Conservation (phyloP, 2,888 invertebrate species). For the Actias luna region DNA sequence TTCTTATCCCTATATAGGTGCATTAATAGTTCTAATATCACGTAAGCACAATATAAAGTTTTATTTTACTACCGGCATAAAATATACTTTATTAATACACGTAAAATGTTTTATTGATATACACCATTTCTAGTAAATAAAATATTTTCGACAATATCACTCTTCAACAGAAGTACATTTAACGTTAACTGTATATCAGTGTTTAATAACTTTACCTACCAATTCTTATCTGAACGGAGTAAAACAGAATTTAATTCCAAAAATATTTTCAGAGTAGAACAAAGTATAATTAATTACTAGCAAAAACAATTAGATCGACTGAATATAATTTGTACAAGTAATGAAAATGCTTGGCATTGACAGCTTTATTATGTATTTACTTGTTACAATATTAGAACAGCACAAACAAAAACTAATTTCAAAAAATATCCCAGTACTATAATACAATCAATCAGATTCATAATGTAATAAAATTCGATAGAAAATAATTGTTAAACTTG, state of each 20-base stretch:
- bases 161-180: neutral
- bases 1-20: neutral
- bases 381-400: neutral
- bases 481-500: neutral
- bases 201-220: neutral
- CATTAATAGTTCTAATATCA: neutral
- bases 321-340: neutral
- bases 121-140: neutral
- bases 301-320: neutral
- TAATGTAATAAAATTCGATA: neutral
- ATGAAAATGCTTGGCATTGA: neutral
- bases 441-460: slow-evolving; percentile 1
- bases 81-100: neutral
- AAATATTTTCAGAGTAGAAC: neutral
- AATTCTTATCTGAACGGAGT: neutral
- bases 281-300: neutral
- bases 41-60: neutral
- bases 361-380: neutral
- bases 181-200: neutral
- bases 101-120: neutral
- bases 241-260: neutral
- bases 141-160: neutral
- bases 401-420: neutral
- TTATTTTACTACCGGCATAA: neutral
- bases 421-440: neutral